A percentile compares a stretch with the other conserved stretches of the same genome.
phyloP scores from a whole-genome alignment of 2,888 invertebrate species.

The Helicoverpa assulta region DNA sequence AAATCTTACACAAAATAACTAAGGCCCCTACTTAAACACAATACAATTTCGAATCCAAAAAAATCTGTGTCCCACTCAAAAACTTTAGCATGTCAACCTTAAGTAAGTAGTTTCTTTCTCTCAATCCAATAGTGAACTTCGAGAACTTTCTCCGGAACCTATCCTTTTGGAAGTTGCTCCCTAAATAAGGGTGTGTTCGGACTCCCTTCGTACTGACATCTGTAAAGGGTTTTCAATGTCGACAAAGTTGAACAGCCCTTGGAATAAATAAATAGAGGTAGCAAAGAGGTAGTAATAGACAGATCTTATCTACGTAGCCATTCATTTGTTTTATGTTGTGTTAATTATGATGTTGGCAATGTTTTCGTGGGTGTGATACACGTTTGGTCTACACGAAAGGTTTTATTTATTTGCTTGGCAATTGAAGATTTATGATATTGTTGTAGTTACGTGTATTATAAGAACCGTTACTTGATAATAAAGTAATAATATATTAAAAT shows the following conservation, averaged over 20 bases:
- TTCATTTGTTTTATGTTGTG: slow-evolving; percentile 35
- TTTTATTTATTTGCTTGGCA: background rate
- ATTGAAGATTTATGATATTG: background rate
- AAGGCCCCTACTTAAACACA: background rate
- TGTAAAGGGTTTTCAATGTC: slow-evolving; percentile 78
- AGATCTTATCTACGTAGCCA: slow-evolving; percentile 27
- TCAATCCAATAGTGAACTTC: slow-evolving; percentile 60
- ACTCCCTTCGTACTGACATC: slow-evolving; percentile 64
- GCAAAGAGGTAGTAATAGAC: slow-evolving; percentile 20
- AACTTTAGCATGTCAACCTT: slow-evolving; percentile 18
- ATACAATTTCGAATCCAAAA: background rate
- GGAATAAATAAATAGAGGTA: slow-evolving; percentile 62
- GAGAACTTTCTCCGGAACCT: slow-evolving; percentile 63
- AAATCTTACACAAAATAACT: background rate
- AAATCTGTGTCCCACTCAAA: no score
- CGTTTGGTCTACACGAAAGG: background rate
- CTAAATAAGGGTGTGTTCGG: slow-evolving; percentile 70
- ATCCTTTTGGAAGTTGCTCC: slow-evolving; percentile 76
- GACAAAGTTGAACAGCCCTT: slow-evolving; percentile 65
- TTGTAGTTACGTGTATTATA: no score
- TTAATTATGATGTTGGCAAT: slow-evolving; percentile 5
- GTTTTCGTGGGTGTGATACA: background rate
- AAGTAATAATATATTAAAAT: no score
- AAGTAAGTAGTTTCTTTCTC: slow-evolving; percentile 53
- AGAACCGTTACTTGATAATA: no score